Base-by-base conservation (phyloP, 2,888 invertebrate genomes). In the Noctua comes region DNA sequence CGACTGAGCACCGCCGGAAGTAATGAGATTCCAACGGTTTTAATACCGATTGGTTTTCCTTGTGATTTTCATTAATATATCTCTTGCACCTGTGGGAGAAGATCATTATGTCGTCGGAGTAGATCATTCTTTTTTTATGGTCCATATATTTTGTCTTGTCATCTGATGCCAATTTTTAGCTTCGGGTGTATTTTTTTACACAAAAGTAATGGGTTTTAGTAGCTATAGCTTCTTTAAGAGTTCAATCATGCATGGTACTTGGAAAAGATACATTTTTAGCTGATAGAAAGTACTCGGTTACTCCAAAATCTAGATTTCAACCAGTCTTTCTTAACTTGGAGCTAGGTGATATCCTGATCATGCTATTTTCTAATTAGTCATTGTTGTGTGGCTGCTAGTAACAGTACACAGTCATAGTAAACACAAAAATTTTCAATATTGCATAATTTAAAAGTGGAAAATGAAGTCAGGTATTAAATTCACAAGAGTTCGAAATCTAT, bases 11-110 rank as follows among this genome's bases (percentile, higher is more conserved):
- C 82, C 87, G 85, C 76, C 86, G 86, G 86, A 90, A 90, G 91
- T 90, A 88, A 92, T 88, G 89, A 91, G 89, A 88, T 87, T 85
- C 87, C 83, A 77, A 82, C 86, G 87, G 88, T 88, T 90, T 89
- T 89, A 86, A 89, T 87, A 89, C 83, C 86, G 85, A 86, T 87
- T 85, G 86, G 83, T 87, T 84, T 82, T 86, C 83, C 80, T 86
- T 83, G 80, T 82, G 84, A 85, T 88, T 88, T 86, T 84, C 81
- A 84, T 81, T 83, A 83, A 82, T 84, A 86, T 71, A 83, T 69
- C 68, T 81, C 71, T 74, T 77, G 79, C 85, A 86, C 87, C 88
- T 85, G 87, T 68, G 66, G 73, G 77, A 74, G 48, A 46, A 43
- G 62, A 83, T 82, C 79, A 84, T 80, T 77, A 80, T 43, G 71